Percentiles rank a stretch among this genome's conserved stretches.
Evolutionary conservation across 2,113 vertebrate genomes (phyloP).

Genomic region (Petromus typicus): DNA sequence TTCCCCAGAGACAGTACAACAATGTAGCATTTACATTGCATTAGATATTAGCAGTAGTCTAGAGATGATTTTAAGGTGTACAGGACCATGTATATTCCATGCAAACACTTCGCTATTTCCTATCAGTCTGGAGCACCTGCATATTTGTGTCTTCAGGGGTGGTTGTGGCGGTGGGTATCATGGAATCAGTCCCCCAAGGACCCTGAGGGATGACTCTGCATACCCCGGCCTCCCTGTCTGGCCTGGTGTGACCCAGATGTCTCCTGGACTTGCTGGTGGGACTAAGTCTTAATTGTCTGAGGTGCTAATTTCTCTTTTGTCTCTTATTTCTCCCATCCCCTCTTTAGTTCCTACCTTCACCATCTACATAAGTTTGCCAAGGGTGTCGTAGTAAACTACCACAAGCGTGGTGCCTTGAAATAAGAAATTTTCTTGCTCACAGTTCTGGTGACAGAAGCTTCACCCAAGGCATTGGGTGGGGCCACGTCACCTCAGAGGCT

Average conservation of each 20-base stretch:
- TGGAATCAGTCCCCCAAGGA: background rate
- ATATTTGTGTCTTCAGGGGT: background rate
- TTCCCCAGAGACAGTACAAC: background rate
- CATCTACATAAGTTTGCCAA: background rate
- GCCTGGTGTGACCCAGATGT: rapidly evolving
- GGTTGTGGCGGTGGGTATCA: background rate
- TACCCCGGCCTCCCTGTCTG: background rate
- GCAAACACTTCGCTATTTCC: background rate
- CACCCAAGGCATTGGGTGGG: background rate
- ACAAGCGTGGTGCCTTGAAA: background rate
- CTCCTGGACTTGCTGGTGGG: background rate
- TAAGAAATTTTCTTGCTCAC: background rate
- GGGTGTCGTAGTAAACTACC: background rate
- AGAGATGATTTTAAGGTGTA: background rate
- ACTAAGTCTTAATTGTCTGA: rapidly evolving
- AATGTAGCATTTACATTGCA: background rate
- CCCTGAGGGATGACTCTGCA: background rate
- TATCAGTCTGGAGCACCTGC: background rate
- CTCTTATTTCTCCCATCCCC: background rate
- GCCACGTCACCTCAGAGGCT: background rate
- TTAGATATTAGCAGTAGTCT: background rate
- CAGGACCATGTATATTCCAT: background rate
- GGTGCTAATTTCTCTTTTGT: background rate
- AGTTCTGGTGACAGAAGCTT: background rate
- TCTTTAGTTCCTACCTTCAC: background rate